These are phyloP conservation scores for Tetheella fluctuosa DNA, from an alignment of 2,888 invertebrate genomes.

Conservation along the genomic window DNA sequence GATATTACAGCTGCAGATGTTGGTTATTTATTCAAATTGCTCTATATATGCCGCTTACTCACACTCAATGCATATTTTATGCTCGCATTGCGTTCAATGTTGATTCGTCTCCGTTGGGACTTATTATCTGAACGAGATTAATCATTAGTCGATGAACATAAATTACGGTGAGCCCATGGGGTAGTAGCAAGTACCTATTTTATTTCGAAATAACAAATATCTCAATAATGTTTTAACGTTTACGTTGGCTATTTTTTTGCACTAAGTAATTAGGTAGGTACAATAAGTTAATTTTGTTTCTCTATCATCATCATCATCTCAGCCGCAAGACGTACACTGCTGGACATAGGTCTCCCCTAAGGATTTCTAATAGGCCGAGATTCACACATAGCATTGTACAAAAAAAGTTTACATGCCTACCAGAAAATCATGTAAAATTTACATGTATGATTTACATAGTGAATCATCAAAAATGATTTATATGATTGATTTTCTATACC, in stretches of 20 bases:
- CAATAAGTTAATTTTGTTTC: no score
- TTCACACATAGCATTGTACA: no score
- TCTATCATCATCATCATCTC: no score
- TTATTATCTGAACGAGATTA: slow-evolving; percentile 4
- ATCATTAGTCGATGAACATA: slow-evolving; percentile 2
- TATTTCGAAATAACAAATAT: not conserved
- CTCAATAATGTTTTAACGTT: not conserved
- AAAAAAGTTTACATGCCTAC: no score
- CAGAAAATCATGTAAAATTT: no score
- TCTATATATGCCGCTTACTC: slow-evolving; percentile 31
- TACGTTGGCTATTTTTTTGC: not conserved
- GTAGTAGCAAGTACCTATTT: not conserved
- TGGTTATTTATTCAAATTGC: slow-evolving; percentile 63
- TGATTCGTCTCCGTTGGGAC: not conserved
- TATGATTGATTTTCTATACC: no score
- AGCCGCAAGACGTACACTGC: no score
- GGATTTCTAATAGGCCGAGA: no score
- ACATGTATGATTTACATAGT: no score
- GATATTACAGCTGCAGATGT: slow-evolving; percentile 60
- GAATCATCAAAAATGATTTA: no score
- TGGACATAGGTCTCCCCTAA: no score
- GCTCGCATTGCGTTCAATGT: slow-evolving; percentile 15
- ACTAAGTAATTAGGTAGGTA: no score
- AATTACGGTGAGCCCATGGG: not conserved
- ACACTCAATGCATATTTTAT: slow-evolving; percentile 31